A percentile compares a stretch with the other conserved stretches of the same genome.
Conservation (phyloP, 2,888 invertebrate species). For the Agrotis segetum region DNA sequence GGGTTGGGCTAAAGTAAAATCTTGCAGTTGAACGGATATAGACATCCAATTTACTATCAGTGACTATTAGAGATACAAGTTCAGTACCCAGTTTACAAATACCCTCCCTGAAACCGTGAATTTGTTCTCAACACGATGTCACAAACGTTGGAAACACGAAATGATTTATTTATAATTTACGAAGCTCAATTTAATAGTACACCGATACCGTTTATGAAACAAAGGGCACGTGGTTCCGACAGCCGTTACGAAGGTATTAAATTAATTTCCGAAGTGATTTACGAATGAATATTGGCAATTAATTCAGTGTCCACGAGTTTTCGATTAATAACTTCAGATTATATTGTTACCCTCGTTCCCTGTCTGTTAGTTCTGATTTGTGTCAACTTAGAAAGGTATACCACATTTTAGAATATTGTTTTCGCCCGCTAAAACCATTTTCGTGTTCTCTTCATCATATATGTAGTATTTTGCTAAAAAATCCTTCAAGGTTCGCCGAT, state of each 20-base stretch:
- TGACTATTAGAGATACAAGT: background rate
- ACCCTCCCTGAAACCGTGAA: background rate
- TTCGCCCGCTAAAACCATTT: constrained; percentile 33
- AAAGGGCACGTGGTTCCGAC: constrained; percentile 58
- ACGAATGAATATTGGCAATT: constrained; percentile 57
- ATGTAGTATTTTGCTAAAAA: constrained; percentile 54
- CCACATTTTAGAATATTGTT: constrained; percentile 28
- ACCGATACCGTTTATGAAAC: constrained; percentile 49
- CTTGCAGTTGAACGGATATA: too few relatives aligned
- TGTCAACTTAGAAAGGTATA: constrained; percentile 9
- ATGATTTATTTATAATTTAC: constrained; percentile 57
- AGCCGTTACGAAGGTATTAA: constrained; percentile 57
- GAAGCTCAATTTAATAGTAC: constrained; percentile 57
- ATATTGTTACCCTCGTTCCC: constrained; percentile 30
- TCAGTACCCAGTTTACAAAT: background rate
- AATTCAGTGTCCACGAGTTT: constrained; percentile 47
- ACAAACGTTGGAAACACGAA: constrained; percentile 21
- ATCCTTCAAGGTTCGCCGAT: constrained; percentile 68
- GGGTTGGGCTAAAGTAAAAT: too few relatives aligned
- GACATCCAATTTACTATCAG: background rate
- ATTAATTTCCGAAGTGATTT: constrained; percentile 65
- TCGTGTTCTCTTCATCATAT: constrained; percentile 33
- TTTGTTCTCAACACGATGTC: constrained; percentile 20
- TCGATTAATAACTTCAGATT: constrained; percentile 51
- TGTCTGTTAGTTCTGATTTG: constrained; percentile 33